phyloP scores from a whole-genome alignment of 2,888 invertebrate genomes.

The Gisinianus flammeolus region DNA sequence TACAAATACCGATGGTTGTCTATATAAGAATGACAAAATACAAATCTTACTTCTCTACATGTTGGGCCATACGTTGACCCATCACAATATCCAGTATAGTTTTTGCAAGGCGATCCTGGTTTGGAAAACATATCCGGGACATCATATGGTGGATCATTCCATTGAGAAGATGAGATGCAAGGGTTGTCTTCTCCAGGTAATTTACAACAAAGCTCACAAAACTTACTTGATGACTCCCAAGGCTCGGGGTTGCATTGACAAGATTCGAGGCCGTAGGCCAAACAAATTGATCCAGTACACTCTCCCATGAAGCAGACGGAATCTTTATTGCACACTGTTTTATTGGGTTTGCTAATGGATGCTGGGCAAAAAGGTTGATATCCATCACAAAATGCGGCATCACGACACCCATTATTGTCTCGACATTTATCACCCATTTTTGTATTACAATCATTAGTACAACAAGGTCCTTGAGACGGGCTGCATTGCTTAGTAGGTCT shows the following conservation, averaged over 20 bases:
- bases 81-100: slow-evolving; percentile 84
- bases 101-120: slow-evolving; percentile 92
- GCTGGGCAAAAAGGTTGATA: slow-evolving; percentile 87
- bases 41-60: slow-evolving; percentile 75
- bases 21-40: neutral
- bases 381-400: slow-evolving; percentile 91
- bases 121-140: slow-evolving; percentile 93
- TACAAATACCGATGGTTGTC: too few species aligned
- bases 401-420: slow-evolving; percentile 91
- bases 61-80: slow-evolving; percentile 74
- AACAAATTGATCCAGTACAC: slow-evolving; percentile 97
- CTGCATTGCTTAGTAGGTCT: slow-evolving; percentile 79
- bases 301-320: slow-evolving; percentile 98
- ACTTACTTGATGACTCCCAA: slow-evolving; percentile 80
- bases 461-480: slow-evolving; percentile 93
- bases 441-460: slow-evolving; percentile 83
- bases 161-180: slow-evolving; percentile 87
- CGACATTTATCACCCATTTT: slow-evolving; percentile 88
- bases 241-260: slow-evolving; percentile 87
- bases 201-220: slow-evolving; percentile 92
- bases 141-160: slow-evolving; percentile 87
- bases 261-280: slow-evolving; percentile 93
- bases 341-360: slow-evolving; percentile 89
- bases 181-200: slow-evolving; percentile 79
- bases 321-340: slow-evolving; percentile 92